A percentile compares a stretch with the other conserved stretches of the same genome.
These are phyloP conservation scores for Chouioia cunea DNA, from an alignment of 2,888 invertebrate genomes.

Conservation along the genomic window DNA sequence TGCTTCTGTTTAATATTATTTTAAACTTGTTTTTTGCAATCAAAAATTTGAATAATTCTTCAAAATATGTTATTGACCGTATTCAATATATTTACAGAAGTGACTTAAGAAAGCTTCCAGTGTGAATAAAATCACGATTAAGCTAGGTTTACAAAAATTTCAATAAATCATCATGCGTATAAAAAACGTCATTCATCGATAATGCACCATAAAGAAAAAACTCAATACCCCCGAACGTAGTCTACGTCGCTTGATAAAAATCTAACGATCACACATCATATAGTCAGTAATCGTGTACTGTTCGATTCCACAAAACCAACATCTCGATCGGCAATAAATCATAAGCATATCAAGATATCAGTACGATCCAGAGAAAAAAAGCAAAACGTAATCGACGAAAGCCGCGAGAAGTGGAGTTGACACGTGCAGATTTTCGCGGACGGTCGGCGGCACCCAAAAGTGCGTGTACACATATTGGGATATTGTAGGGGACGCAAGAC, in stretches of 20 bases:
- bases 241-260: conserved; percentile 17
- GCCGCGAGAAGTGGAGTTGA: conserved; percentile 9
- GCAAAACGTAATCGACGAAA: conserved; percentile 32
- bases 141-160: too few relatives aligned
- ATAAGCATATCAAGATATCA: conserved; percentile 32
- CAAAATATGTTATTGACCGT: too few relatives aligned
- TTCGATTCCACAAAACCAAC: conserved; percentile 27
- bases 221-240: conserved; percentile 1
- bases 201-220: neutral
- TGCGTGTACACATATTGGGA: neutral
- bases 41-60: too few relatives aligned
- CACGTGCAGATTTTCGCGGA: conserved; percentile 40
- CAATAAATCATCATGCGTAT: conserved; percentile 7
- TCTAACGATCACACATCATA: neutral
- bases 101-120: too few relatives aligned
- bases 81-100: too few relatives aligned
- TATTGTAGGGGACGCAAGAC: neutral
- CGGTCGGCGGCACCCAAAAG: neutral
- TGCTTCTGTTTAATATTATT: too few relatives aligned
- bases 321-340: conserved; percentile 39
- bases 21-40: too few relatives aligned
- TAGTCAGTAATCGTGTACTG: neutral
- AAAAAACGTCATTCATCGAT: too few relatives aligned
- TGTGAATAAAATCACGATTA: too few relatives aligned
- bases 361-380: neutral